Evolutionary conservation across 2,888 invertebrate species (phyloP).

Genomic region (Drosophila vallismaia): DNA sequence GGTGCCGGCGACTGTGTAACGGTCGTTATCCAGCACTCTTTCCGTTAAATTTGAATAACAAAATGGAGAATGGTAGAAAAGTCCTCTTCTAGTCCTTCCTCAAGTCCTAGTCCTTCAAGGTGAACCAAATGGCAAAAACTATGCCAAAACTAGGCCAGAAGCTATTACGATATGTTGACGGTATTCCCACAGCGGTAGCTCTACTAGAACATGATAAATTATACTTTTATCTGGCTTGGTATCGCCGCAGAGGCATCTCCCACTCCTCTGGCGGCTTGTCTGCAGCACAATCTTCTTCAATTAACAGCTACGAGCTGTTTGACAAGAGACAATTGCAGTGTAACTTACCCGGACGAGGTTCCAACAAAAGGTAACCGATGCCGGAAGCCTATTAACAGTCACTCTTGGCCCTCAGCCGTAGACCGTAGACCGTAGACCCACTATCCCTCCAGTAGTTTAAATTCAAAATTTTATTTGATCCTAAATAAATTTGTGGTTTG

Average conservation of each 20-base stretch:
- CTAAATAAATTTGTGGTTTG: not conserved
- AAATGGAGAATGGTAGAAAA: not conserved
- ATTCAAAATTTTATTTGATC: not conserved
- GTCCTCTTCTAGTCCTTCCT: not conserved
- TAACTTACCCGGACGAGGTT: conserved; percentile 17
- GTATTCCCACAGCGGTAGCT: conserved; percentile 16
- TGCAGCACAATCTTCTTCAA: conserved; percentile 71
- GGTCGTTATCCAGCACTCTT: conserved; percentile 1
- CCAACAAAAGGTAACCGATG: conserved; percentile 65
- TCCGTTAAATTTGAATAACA: not conserved
- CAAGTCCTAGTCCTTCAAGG: not conserved
- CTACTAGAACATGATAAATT: conserved; percentile 20
- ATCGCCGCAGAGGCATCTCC: conserved; percentile 15
- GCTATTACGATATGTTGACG: not conserved
- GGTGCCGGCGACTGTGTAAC: not conserved
- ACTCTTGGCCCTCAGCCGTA: conserved; percentile 32
- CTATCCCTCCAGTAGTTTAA: not conserved
- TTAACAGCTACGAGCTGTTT: conserved; percentile 62
- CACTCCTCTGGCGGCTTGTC: conserved; percentile 31
- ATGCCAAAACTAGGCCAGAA: conserved; percentile 21
- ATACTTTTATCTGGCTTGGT: conserved; percentile 14
- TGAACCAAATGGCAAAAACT: not conserved
- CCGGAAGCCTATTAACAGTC: conserved; percentile 58
- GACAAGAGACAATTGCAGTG: conserved; percentile 61
- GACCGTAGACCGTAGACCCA: not conserved